phyloP scores from a whole-genome alignment of 1,140 invertebrate species.

The Brachionus rotundiformis region DNA sequence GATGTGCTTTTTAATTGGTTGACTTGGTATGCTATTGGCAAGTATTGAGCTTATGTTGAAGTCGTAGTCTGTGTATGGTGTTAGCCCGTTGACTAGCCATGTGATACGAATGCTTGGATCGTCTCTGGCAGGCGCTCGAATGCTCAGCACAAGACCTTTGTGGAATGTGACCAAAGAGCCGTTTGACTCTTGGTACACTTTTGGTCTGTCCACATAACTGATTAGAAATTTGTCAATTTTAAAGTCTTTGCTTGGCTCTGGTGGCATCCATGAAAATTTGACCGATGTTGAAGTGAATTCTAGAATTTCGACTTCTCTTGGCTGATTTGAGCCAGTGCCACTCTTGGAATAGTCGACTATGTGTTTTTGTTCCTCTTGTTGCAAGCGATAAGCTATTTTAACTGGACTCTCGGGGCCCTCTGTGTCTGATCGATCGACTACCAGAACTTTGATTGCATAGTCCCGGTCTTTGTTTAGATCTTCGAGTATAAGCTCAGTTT shows the following conservation, averaged over 20 bases:
- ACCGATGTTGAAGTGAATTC: constrained; percentile 44
- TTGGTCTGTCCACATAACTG: constrained; percentile 13
- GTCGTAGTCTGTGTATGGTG: constrained; percentile 3
- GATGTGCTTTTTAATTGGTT: neutral
- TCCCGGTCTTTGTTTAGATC: neutral
- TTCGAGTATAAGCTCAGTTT: neutral
- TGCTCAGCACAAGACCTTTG: constrained; percentile 18
- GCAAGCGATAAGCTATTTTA: neutral
- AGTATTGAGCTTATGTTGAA: constrained; percentile 25
- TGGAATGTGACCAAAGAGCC: neutral
- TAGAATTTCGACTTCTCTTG: constrained; percentile 4
- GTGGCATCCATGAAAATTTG: constrained; percentile 45
- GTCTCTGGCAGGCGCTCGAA: constrained; percentile 24
- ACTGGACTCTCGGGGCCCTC: neutral
- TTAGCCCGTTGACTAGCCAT: constrained; percentile 40
- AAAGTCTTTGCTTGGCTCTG: neutral
- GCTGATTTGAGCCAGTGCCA: neutral
- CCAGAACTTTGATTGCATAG: constrained; percentile 32
- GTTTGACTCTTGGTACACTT: neutral
- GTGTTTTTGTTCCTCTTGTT: neutral
- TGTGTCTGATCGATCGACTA: neutral
- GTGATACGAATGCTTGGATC: constrained; percentile 20
- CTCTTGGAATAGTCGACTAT: neutral
- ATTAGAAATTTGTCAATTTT: constrained; percentile 48
- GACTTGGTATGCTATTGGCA: neutral